Conservation (phyloP, 2,113 vertebrate species). For the Baryphthengus martii region DNA sequence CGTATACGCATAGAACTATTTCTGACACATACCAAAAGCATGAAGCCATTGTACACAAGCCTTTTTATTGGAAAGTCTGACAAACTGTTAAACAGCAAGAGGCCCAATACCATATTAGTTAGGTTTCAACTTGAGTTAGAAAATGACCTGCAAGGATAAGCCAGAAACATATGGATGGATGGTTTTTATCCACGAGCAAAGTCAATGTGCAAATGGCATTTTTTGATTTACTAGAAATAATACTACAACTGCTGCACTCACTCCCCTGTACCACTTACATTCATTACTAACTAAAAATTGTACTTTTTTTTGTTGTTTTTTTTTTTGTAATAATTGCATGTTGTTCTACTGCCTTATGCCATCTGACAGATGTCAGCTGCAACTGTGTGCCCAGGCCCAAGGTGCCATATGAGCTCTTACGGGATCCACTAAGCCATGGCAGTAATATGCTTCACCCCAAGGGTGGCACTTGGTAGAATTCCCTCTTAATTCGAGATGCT, state of each 20-base stretch:
- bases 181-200: neutral
- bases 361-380: neutral
- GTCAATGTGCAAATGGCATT: neutral
- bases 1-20: slow-evolving; percentile 57
- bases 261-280: neutral
- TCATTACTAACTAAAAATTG: neutral
- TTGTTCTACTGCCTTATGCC: neutral
- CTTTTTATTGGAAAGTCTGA: slow-evolving; percentile 49
- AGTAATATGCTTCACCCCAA: neutral
- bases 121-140: slow-evolving; percentile 45
- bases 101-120: neutral
- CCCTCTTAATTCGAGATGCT: neutral
- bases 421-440: neutral
- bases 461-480: neutral
- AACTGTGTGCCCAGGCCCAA: neutral
- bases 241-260: neutral
- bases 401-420: accelerated
- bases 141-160: slow-evolving; percentile 27
- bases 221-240: slow-evolving; percentile 19
- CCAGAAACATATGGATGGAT: slow-evolving; percentile 44
- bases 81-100: slow-evolving; percentile 44
- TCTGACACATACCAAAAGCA: slow-evolving; percentile 51
- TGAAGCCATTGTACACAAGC: neutral
- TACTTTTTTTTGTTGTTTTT: too few species aligned
- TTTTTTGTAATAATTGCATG: neutral